Evolutionary conservation across 2,888 invertebrate genomes (phyloP), one percentile per base, ranked within the genome.

Genomic region (Hemistola chrysoprasaria): DNA sequence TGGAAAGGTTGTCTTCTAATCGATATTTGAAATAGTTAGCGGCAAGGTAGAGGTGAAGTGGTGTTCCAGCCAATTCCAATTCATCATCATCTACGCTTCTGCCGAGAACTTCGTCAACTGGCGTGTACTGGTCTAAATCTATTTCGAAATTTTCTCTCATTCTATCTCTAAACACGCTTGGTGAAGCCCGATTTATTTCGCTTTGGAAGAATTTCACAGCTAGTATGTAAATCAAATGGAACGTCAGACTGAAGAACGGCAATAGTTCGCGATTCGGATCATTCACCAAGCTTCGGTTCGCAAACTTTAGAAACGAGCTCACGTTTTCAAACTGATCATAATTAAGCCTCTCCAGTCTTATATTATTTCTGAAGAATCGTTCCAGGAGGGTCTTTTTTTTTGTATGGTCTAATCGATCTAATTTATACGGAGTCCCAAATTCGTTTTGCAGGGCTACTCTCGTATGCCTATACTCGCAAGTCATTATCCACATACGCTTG

Each of bases 401-500:
- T 1, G 44, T 11, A n/a, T 37, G 45, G 6, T 60, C 32, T 6
- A 68, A 42, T 0, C 47, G 53, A 8, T 62, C 41, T 0, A 71
- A 57, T 6, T 47, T 54, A 22, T 62, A 71, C 0, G 57, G 29
- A 1, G 26, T 24, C 11, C 59, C 62, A 23, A 71, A 57, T 28
- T 53, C 44, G 0, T 30, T 29, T 28, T 63, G 56, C 1, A 71
- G 47, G 1, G 37, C 27, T 11, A 25, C 16, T 24, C 55, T 50
- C 2, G 59, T 52, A 2, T 54, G 48, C 28, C 27, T 52, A 23
- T 69, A 68, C 5, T 53, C 50, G 8, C 56, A 59, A 16, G 62
- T 62, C 23, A 61, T 64, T 38, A 71, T 53, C 71, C 71, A 71
- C 42, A 68, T 53, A 8, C 55, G 56, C 39, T 66, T 61, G 1